Conservation (phyloP, 2,888 invertebrate species). For the Sinotaia quadrata region DNA sequence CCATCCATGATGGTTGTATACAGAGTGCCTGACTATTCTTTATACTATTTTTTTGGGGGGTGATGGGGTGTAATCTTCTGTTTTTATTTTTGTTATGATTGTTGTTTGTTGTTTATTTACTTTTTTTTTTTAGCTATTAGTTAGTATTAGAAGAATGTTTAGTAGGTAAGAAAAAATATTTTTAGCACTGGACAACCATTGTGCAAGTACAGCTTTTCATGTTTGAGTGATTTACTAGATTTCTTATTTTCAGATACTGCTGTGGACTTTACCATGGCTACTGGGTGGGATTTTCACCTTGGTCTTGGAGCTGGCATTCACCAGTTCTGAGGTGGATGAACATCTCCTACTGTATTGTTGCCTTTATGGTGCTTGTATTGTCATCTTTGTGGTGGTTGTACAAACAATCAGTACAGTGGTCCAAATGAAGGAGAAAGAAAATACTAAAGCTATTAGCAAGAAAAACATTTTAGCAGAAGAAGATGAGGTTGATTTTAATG, state of each 20-base stretch:
- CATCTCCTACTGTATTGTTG: constrained; percentile 48
- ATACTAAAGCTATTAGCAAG: constrained; percentile 44
- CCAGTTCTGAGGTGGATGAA: constrained; percentile 42
- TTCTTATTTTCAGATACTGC: constrained; percentile 40
- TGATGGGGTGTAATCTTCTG: background rate
- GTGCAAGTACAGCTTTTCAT: no score
- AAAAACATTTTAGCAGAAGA: constrained; percentile 62
- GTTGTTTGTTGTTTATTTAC: background rate
- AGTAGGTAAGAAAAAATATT: no score
- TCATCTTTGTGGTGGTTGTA: constrained; percentile 55
- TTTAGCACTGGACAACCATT: no score
- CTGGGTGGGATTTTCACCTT: constrained; percentile 65
- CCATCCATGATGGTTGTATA: no score
- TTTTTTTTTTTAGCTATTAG: background rate
- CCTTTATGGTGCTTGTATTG: constrained; percentile 57
- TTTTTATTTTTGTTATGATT: background rate
- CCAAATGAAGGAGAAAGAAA: constrained; percentile 45
- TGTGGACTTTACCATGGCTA: constrained; percentile 65
- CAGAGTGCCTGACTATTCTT: no score
- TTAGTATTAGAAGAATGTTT: no score
- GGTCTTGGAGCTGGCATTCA: constrained; percentile 58
- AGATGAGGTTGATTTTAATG: constrained; percentile 67
- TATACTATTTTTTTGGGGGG: background rate
- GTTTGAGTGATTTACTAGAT: no score
- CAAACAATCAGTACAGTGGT: constrained; percentile 59